Evolutionary conservation across 2,888 invertebrate species (phyloP), one percentile per base, ranked within the genome.

Genomic region (Melanophora roralis): DNA sequence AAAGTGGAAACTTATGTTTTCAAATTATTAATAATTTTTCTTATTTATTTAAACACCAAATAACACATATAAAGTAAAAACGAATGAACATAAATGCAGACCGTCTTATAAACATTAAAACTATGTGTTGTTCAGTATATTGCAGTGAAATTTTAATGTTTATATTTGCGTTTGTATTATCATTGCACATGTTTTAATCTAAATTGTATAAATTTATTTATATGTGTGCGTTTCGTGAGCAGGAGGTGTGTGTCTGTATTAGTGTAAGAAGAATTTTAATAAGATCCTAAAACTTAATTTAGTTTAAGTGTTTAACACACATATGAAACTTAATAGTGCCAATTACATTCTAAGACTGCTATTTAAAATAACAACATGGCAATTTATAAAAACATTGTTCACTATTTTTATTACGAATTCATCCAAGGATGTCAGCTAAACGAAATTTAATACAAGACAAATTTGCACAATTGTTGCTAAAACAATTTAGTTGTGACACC

Each of bases 1-100:
- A 76, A 80, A 80, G 80, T 80, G 76, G 72, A 80, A 80, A 80
- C 80, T 80, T 80, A 64, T 80, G 80, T 80, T 80, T 68, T 76
- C 55, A 59, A 76, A 72, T 73, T 76, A 67, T 76, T 80, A 76
- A 76, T 80, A 62, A 80, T 73, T 80, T n/a, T 80, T 80, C 75
- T 72, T 77, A 57, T 21, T 34, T 57, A 49, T 55, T 2, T 40
- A 65, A 16, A 16, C n/a, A 43, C n/a, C n/a, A n/a, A n/a, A 7
- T 6, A n/a, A 47, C 45, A 57, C 27, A 57, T 32, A 7, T n/a
- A 12, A 16, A n/a, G 23, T n/a, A 9, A 23, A 34, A 38, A 14
- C 27, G 11, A n/a, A n/a, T n/a, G n/a, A n/a, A n/a, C n/a, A n/a
- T n/a, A n/a, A n/a, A n/a, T n/a, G n/a, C n/a, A n/a, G 11, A 23